Percentiles rank a stretch among this genome's conserved stretches.
Conservation (phyloP, 2,797 vertebrate species). For the Crossoptilon crossoptilon region DNA sequence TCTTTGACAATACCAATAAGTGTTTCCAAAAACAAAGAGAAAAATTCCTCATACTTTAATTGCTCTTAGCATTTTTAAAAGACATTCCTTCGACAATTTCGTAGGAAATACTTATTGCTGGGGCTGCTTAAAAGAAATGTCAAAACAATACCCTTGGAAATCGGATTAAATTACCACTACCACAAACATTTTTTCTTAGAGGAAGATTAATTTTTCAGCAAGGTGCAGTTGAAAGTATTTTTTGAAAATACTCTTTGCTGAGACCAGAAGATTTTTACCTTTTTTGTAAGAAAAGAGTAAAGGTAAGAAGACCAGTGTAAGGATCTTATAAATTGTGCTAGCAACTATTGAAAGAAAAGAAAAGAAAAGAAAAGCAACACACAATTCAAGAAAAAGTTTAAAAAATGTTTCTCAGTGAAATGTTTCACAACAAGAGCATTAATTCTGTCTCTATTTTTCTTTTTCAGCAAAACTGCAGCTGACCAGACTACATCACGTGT, state of each 20-base stretch:
- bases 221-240: not conserved
- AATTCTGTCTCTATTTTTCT: not conserved
- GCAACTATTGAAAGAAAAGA: not conserved
- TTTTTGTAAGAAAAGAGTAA: not conserved
- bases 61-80: not conserved
- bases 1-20: conserved; percentile 35
- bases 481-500: not conserved
- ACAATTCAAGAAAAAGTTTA: not conserved
- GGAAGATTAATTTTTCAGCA: not conserved
- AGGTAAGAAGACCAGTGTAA: not conserved
- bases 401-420: not conserved
- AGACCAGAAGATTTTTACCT: not conserved
- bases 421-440: not conserved
- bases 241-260: not conserved
- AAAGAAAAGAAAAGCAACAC: not conserved
- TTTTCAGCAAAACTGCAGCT: not conserved
- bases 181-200: not conserved
- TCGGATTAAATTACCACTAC: not conserved
- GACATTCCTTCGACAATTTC: not conserved
- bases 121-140: not conserved
- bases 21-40: not conserved
- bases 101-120: not conserved
- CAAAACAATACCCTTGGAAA: not conserved
- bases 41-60: conserved; percentile 36
- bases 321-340: not conserved